phyloP scores from a whole-genome alignment of 1,140 invertebrate genomes.

The Eurosta solidaginis region DNA sequence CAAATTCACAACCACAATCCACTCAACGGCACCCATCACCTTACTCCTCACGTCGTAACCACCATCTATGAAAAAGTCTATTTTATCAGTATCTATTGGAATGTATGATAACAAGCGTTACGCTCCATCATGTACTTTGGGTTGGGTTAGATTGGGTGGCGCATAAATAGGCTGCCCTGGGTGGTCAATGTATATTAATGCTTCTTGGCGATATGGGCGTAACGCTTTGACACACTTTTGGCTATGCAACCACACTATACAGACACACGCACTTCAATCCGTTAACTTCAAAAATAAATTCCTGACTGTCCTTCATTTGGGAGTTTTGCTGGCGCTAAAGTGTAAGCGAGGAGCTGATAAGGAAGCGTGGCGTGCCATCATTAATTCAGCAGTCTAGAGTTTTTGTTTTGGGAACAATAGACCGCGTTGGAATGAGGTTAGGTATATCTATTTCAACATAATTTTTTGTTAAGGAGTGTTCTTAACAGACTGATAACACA shows the following conservation, averaged over 20 bases:
- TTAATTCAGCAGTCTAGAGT: too few species aligned
- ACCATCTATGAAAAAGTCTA: neutral
- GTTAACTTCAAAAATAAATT: neutral
- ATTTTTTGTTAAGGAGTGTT: too few species aligned
- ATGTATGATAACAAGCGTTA: neutral
- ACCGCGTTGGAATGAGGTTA: too few species aligned
- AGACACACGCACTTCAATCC: neutral
- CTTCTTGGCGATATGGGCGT: neutral
- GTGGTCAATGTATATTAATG: neutral
- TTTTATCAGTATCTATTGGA: neutral
- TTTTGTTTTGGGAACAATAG: too few species aligned
- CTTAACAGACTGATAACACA: too few species aligned
- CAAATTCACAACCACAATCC: constrained; percentile 12
- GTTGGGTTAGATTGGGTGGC: neutral
- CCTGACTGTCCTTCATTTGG: neutral
- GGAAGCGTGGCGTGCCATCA: too few species aligned
- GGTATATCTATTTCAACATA: too few species aligned
- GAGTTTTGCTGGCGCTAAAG: neutral
- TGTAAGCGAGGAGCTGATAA: too few species aligned
- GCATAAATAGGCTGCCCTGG: too few species aligned
- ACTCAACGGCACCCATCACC: neutral
- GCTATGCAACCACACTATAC: neutral
- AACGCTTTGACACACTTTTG: constrained; percentile 5
- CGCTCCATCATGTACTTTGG: neutral
- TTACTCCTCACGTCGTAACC: neutral